A percentile compares a stretch with the other conserved stretches of the same genome.
These are phyloP conservation scores for Echinometra lucunter DNA, from an alignment of 53 echinoderm and acorn worm genomes.

Conservation along the genomic window DNA sequence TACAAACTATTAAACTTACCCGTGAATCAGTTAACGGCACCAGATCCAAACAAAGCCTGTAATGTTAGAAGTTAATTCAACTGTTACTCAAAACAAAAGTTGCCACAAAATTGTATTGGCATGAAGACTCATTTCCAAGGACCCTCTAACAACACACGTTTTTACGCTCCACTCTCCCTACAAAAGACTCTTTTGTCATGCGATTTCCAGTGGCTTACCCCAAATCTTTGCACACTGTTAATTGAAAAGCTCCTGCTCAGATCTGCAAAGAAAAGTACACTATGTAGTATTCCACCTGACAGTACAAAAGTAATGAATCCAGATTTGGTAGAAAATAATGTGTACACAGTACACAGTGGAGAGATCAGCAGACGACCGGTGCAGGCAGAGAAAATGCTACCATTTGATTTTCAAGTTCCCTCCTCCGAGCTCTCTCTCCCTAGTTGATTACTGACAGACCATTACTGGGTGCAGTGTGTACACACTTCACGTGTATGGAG, in stretches of 20 bases:
- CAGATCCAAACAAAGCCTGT: neutral
- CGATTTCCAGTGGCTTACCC: slow-evolving; percentile 32
- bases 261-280: neutral
- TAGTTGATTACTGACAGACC: neutral
- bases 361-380: neutral
- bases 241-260: neutral
- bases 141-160: neutral
- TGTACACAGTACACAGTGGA: neutral
- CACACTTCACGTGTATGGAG: neutral
- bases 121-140: slow-evolving; percentile 37
- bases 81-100: neutral
- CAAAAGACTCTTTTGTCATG: neutral
- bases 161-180: slow-evolving; percentile 3
- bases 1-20: slow-evolving; percentile 13
- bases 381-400: neutral
- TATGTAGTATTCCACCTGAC: slow-evolving; percentile 1
- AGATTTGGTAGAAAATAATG: slow-evolving; percentile 32
- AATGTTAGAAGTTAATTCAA: neutral
- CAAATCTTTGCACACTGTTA: slow-evolving; percentile 12
- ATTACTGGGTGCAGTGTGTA: neutral
- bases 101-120: neutral
- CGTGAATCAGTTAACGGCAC: neutral
- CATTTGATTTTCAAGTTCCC: neutral
- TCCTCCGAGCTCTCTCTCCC: neutral
- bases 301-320: slow-evolving; percentile 41